Percentiles rank a stretch among this genome's conserved stretches.
Evolutionary conservation across 2,888 invertebrate genomes (phyloP).

Genomic region (Panopea generosa): DNA sequence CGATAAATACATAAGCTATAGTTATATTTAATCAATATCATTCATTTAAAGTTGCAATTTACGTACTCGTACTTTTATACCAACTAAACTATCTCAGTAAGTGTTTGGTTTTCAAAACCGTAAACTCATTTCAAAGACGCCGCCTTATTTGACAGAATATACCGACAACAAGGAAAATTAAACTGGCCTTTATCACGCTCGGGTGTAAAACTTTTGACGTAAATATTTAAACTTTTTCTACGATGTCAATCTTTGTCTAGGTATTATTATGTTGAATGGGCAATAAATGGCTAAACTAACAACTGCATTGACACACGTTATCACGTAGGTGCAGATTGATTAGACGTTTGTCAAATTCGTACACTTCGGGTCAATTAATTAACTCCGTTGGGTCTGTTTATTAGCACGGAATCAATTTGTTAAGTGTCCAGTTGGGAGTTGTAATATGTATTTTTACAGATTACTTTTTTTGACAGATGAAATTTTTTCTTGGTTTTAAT

Average conservation of each 20-base stretch:
- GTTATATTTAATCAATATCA: no score
- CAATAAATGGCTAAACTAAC: slow-evolving; percentile 4
- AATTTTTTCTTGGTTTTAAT: no score
- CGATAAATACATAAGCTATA: no score
- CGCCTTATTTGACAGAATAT: not conserved
- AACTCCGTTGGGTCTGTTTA: not conserved
- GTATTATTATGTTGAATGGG: slow-evolving; percentile 8
- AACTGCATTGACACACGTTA: not conserved
- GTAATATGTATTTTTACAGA: no score
- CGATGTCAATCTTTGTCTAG: slow-evolving; percentile 8
- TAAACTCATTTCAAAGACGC: not conserved
- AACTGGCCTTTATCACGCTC: not conserved
- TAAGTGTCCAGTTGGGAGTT: no score
- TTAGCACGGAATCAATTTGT: no score
- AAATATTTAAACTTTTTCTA: slow-evolving; percentile 18
- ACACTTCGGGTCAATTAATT: slow-evolving; percentile 10
- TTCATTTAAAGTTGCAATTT: no score
- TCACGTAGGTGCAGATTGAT: not conserved
- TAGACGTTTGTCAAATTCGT: slow-evolving; percentile 10
- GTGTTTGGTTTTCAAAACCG: not conserved
- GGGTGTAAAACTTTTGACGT: not conserved
- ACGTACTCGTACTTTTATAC: no score
- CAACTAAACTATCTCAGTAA: slow-evolving; percentile 6
- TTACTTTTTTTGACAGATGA: no score
- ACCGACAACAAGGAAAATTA: not conserved